Conservation (phyloP, 2,888 invertebrate species). For the Sesia bembeciformis region DNA sequence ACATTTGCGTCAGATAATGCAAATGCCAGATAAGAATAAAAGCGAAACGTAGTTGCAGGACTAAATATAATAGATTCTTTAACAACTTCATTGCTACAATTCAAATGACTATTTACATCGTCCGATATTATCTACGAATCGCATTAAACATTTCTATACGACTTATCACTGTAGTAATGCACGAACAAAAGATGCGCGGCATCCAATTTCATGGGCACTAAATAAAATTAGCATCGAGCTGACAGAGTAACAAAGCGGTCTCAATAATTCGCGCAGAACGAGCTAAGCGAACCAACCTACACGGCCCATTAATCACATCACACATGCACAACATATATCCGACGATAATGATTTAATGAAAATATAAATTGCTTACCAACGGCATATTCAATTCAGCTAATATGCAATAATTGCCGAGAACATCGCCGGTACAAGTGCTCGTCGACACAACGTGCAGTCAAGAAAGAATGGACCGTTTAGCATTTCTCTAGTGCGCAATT, state of each 20-base stretch:
- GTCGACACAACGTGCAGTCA: slow-evolving; percentile 34
- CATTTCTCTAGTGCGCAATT: slow-evolving; percentile 52
- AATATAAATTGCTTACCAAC: slow-evolving; percentile 29
- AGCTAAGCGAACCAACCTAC: slow-evolving; percentile 39
- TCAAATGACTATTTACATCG: background rate
- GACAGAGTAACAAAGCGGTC: slow-evolving; percentile 64
- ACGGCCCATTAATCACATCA: slow-evolving; percentile 45
- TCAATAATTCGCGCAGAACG: slow-evolving; percentile 62
- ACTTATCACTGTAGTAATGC: slow-evolving; percentile 30
- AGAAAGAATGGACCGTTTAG: slow-evolving; percentile 49
- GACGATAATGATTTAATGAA: slow-evolving; percentile 40
- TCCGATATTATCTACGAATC: slow-evolving; percentile 18
- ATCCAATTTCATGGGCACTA: slow-evolving; percentile 68
- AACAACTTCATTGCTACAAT: slow-evolving; percentile 38
- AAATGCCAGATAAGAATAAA: slow-evolving; percentile 47
- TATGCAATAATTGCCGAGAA: slow-evolving; percentile 52
- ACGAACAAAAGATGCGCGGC: slow-evolving; percentile 13
- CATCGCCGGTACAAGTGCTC: slow-evolving; percentile 20
- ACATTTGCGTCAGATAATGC: background rate
- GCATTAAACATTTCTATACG: slow-evolving; percentile 47
- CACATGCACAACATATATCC: slow-evolving; percentile 31
- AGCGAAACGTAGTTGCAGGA: slow-evolving; percentile 51
- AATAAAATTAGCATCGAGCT: slow-evolving; percentile 65
- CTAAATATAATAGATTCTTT: slow-evolving; percentile 43
- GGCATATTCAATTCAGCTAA: slow-evolving; percentile 51